Percentiles rank a stretch among this genome's conserved stretches.
These are phyloP conservation scores for Coranthus polyacanthus DNA, from an alignment of 2,797 vertebrate genomes.

Conservation along the genomic window DNA sequence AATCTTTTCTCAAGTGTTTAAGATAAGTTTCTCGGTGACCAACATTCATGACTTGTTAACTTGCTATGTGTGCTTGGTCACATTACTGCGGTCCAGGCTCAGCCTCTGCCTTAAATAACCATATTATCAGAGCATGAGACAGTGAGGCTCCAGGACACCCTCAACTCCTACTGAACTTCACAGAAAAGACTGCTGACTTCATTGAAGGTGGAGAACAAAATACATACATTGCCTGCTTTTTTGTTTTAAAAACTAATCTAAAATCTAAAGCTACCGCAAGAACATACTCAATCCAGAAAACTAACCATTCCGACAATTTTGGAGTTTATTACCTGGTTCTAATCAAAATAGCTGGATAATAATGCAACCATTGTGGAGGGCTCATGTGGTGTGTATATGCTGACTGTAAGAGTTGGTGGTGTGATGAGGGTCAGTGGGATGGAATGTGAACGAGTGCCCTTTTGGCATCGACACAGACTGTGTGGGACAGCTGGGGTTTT, in stretches of 20 bases:
- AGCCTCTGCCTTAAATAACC: slow-evolving; percentile 73
- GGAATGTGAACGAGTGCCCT: slow-evolving; percentile 77
- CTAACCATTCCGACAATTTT: neutral
- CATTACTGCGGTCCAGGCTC: slow-evolving; percentile 17
- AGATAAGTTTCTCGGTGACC: slow-evolving; percentile 26
- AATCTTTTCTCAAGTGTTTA: slow-evolving; percentile 30
- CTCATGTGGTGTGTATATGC: slow-evolving; percentile 30
- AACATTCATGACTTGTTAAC: slow-evolving; percentile 35
- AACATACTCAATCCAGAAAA: neutral
- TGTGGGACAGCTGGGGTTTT: slow-evolving; percentile 70
- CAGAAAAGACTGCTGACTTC: slow-evolving; percentile 4
- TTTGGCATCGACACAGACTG: slow-evolving; percentile 61
- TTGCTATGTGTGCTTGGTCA: slow-evolving; percentile 10
- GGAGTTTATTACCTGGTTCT: slow-evolving; percentile 24
- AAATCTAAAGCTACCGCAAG: slow-evolving; percentile 12
- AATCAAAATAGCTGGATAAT: slow-evolving; percentile 56
- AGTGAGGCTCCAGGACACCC: slow-evolving; percentile 34
- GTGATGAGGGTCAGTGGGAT: slow-evolving; percentile 71
- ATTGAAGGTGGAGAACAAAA: neutral
- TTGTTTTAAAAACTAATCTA: neutral
- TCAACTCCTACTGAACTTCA: slow-evolving; percentile 23
- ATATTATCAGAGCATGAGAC: slow-evolving; percentile 69
- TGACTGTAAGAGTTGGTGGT: slow-evolving; percentile 50
- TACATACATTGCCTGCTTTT: no score
- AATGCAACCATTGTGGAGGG: slow-evolving; percentile 68